Evolutionary conservation across 2,797 vertebrate species (phyloP), one percentile per base, ranked within the genome.

Genomic region (Muscicapa comitata): DNA sequence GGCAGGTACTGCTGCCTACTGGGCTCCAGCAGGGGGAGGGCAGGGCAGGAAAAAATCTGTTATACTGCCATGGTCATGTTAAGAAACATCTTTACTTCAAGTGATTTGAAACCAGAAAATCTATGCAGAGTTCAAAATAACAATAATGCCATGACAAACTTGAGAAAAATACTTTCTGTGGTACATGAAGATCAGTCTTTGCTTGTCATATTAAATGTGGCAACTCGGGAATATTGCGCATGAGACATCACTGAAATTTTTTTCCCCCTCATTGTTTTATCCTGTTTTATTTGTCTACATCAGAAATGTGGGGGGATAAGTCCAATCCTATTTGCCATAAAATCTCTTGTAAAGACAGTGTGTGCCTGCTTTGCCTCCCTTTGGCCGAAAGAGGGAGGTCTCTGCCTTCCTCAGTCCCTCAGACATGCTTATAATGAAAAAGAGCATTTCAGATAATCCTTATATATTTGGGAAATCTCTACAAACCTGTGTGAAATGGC

Each of bases 261-360:
- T 4, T 0, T 12, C 7, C 4, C 4, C 21, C 1, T 0, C 0
- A 0, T n/a, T 40, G 9, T 73, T 89, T 62, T 14, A 31, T 38
- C 10, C 11, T 38, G 13, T 55, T 83, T 15, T 16, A 37, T 75
- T 55, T 33, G 14, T 37, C 19, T 29, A 2, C 0, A 1, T 74
- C 29, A 23, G 51, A 76, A 58, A 26, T 3, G 1, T 1, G 26
- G 4, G 11, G 4, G 1, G 8, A 6, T 17, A 31, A 42, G 0
- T 3, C 1, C 2, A 1, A 2, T 17, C 3, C 2, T 28, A 1
- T n/a, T 28, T 66, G 17, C n/a, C 20, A 61, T 71, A 19, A 33
- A 20, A 28, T 54, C 13, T 25, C 15, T 17, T 21, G 23, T 7
- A 7, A 13, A 53, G 42, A 38, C 51, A 21, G 18, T 0, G 19